phyloP scores from a whole-genome alignment of 2,113 vertebrate species.

The cattle (Bos taurus) region DNA sequence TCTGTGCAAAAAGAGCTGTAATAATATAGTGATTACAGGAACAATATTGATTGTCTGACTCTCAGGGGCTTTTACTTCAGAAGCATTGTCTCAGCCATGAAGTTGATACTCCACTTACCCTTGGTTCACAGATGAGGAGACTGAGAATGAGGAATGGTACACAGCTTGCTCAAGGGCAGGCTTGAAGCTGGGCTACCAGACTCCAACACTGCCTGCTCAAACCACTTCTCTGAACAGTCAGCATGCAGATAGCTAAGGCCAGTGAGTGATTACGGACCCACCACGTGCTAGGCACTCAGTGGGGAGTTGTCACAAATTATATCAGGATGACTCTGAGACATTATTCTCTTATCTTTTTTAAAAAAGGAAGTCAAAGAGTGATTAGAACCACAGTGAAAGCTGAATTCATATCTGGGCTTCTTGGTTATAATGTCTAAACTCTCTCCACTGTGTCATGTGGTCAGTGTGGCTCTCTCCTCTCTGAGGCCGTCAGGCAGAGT shows the following conservation, averaged over 20 bases:
- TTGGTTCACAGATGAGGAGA: background rate
- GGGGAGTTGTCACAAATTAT: background rate
- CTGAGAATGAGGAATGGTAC: background rate
- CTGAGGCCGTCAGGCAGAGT: background rate
- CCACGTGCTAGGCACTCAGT: background rate
- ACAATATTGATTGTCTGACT: background rate
- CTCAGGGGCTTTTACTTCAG: background rate
- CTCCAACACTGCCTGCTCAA: background rate
- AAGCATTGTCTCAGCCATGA: background rate
- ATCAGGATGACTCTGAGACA: background rate
- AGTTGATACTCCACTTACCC: background rate
- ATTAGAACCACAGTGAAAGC: background rate
- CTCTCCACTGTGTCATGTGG: background rate
- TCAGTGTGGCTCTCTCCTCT: background rate
- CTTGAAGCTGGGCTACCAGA: background rate
- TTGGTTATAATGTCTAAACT: background rate
- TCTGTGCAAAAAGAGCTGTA: background rate
- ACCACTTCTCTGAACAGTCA: too few species aligned
- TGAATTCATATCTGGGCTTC: background rate
- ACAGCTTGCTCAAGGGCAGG: background rate
- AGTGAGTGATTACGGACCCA: too few species aligned
- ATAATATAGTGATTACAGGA: background rate
- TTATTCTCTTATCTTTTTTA: background rate
- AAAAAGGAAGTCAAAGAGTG: background rate
- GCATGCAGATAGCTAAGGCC: background rate